These are phyloP conservation scores for Crypturellus tataupa DNA, from an alignment of 2,797 vertebrate genomes.

Conservation along the genomic window DNA sequence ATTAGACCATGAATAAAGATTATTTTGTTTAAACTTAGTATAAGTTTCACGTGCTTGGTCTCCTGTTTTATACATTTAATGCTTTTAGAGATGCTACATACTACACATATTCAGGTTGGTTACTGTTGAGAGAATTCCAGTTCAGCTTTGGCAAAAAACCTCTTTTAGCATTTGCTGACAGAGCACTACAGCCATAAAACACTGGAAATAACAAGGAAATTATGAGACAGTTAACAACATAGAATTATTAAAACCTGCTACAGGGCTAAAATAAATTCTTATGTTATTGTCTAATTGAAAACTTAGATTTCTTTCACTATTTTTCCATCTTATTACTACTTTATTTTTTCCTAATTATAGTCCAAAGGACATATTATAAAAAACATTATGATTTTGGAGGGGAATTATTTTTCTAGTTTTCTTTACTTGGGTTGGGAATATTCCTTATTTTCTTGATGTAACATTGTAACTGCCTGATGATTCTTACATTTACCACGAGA, in stretches of 20 bases:
- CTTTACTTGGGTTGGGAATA: neutral
- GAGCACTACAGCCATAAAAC: slow-evolving; percentile 63
- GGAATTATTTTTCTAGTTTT: neutral
- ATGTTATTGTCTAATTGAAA: slow-evolving; percentile 53
- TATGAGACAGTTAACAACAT: slow-evolving; percentile 56
- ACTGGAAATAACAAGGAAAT: slow-evolving; percentile 63
- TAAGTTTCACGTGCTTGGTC: neutral
- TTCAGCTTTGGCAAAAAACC: neutral
- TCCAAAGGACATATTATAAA: neutral
- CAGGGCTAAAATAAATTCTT: slow-evolving; percentile 19
- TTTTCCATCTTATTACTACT: slow-evolving; percentile 10
- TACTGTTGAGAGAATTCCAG: slow-evolving; percentile 40
- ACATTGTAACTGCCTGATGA: neutral
- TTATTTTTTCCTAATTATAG: slow-evolving; percentile 19
- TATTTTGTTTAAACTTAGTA: neutral
- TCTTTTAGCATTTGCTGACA: slow-evolving; percentile 71
- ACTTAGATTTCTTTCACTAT: slow-evolving; percentile 6
- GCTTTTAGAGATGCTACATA: neutral
- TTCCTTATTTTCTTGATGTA: neutral
- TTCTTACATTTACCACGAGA: neutral
- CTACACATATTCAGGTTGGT: neutral
- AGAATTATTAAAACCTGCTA: slow-evolving; percentile 52
- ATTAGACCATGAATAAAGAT: slow-evolving; percentile 4
- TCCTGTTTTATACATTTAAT: neutral
- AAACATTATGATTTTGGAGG: rapidly evolving